Evolutionary conservation across 2,888 invertebrate species (phyloP).

Genomic region (Hofmannophila pseudospretella): DNA sequence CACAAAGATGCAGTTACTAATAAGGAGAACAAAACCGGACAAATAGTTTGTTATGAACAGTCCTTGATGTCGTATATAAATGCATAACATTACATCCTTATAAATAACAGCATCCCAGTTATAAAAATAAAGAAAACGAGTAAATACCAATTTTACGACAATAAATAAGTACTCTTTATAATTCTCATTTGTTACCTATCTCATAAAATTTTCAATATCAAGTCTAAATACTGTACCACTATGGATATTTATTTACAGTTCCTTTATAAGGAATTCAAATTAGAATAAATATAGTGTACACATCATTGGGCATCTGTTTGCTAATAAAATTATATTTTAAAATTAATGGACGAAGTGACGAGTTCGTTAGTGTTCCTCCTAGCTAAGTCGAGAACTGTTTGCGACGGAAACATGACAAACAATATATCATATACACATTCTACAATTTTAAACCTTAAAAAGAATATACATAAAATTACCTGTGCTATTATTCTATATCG

Average conservation of each 20-base stretch:
- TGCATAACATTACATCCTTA: neutral
- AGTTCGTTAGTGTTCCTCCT: slow-evolving; percentile 75
- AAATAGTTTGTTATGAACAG: neutral
- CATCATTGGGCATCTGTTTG: slow-evolving; percentile 64
- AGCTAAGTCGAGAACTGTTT: slow-evolving; percentile 71
- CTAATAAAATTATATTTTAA: slow-evolving; percentile 73
- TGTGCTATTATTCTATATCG: slow-evolving; percentile 69
- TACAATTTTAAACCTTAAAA: slow-evolving; percentile 63
- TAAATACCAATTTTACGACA: slow-evolving; percentile 46
- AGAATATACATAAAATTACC: slow-evolving; percentile 63
- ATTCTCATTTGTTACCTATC: slow-evolving; percentile 55
- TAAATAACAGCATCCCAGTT: slow-evolving; percentile 24
- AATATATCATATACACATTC: slow-evolving; percentile 49
- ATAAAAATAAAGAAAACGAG: slow-evolving; percentile 38
- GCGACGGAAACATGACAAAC: slow-evolving; percentile 75
- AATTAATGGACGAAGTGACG: slow-evolving; percentile 77
- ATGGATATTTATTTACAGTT: slow-evolving; percentile 65
- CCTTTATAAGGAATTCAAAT: slow-evolving; percentile 67
- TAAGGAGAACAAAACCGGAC: too few relatives aligned
- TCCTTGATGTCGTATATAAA: neutral
- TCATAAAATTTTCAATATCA: slow-evolving; percentile 56
- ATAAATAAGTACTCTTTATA: slow-evolving; percentile 62
- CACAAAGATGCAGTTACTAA: slow-evolving; percentile 7
- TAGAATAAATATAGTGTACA: slow-evolving; percentile 61
- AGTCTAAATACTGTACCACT: slow-evolving; percentile 58